phyloP scores from a whole-genome alignment of 2,113 vertebrate species.

The Sinocyclocheilus rhinocerous region DNA sequence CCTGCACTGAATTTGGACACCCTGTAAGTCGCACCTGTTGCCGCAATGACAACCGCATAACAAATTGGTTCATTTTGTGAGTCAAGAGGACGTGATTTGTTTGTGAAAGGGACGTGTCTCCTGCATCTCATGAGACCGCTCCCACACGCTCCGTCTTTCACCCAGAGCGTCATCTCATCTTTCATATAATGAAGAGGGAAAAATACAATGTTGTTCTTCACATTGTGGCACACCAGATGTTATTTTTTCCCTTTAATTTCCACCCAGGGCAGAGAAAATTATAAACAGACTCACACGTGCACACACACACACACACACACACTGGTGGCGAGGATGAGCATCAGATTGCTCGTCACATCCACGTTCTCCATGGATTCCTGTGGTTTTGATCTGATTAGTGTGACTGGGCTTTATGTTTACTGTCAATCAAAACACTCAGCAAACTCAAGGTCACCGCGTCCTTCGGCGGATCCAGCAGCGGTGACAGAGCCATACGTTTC shows the following conservation, averaged over 20 bases:
- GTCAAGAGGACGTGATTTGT: slow-evolving; percentile 49
- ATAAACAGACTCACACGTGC: slow-evolving; percentile 36
- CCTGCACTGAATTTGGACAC: slow-evolving; percentile 18
- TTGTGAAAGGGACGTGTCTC: slow-evolving; percentile 16
- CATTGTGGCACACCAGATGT: slow-evolving; percentile 40
- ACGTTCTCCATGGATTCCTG: slow-evolving; percentile 42
- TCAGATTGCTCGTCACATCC: slow-evolving; percentile 52
- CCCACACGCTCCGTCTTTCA: slow-evolving; percentile 25
- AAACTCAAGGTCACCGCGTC: slow-evolving; percentile 48
- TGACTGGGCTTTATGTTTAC: slow-evolving; percentile 41
- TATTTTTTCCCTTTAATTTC: slow-evolving; percentile 54
- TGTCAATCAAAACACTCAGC: slow-evolving; percentile 38
- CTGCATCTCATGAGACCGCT: slow-evolving; percentile 17
- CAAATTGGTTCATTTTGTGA: slow-evolving; percentile 50
- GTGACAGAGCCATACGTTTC: not conserved
- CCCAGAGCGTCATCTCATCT: slow-evolving; percentile 37
- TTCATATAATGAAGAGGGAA: slow-evolving; percentile 39
- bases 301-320: not conserved
- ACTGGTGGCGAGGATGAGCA: slow-evolving; percentile 22
- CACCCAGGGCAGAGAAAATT: slow-evolving; percentile 45
- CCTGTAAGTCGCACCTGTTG: slow-evolving; percentile 31
- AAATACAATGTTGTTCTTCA: slow-evolving; percentile 41
- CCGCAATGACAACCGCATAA: slow-evolving; percentile 29
- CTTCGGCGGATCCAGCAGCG: not conserved
- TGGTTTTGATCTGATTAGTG: slow-evolving; percentile 55